These are phyloP conservation scores for Philantomba maxwellii DNA, from an alignment of 2,113 vertebrate species.

Conservation along the genomic window DNA sequence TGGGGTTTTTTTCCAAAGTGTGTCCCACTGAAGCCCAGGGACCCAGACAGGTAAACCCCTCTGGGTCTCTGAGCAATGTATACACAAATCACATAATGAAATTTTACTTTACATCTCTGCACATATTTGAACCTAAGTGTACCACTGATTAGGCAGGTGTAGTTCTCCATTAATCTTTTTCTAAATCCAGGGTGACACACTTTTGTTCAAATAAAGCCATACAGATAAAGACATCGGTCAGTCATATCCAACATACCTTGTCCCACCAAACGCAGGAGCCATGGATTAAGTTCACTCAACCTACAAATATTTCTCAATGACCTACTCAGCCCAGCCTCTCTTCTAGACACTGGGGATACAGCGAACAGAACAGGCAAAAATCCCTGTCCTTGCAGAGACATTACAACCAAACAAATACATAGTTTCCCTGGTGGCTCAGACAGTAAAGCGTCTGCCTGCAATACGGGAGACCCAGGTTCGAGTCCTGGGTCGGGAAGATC, in stretches of 20 bases:
- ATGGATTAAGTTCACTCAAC: neutral
- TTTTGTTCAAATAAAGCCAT: neutral
- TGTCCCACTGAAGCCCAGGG: neutral
- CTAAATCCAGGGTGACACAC: neutral
- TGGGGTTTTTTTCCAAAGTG: neutral
- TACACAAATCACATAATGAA: constrained; percentile 24
- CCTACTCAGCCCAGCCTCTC: neutral
- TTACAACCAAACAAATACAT: neutral
- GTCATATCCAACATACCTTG: neutral
- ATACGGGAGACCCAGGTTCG: too few relatives aligned
- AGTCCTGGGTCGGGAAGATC: too few relatives aligned
- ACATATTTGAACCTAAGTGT: constrained; percentile 18
- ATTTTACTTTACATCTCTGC: neutral
- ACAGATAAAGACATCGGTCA: neutral
- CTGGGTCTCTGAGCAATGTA: neutral
- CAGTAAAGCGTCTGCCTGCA: too few relatives aligned
- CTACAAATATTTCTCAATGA: neutral
- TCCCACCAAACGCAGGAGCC: neutral
- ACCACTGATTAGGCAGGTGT: neutral
- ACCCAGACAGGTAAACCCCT: neutral
- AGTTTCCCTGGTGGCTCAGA: neutral
- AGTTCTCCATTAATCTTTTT: neutral
- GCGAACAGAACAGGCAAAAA: neutral
- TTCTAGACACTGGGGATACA: neutral
- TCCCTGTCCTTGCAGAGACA: neutral